Conservation (phyloP, 2,888 invertebrate genomes). For the Rotaria sp. region DNA sequence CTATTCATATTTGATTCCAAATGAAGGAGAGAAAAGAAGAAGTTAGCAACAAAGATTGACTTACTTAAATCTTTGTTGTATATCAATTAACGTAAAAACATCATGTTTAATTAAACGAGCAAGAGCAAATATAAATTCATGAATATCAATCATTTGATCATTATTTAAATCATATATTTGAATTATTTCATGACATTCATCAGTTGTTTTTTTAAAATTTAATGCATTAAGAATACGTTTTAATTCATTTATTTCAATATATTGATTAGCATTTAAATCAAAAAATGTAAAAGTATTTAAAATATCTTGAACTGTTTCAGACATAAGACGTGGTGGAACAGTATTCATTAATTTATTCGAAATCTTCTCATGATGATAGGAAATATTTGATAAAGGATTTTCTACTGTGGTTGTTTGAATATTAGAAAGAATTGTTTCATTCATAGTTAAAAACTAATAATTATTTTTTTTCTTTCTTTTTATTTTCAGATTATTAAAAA, state of each 20-base stretch:
- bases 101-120: conserved; percentile 16
- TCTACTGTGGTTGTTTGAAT: background rate
- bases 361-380: background rate
- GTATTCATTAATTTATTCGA: background rate
- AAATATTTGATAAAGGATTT: background rate
- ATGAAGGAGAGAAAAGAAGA: no score
- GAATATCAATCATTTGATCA: conserved; percentile 9
- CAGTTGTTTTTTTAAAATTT: conserved; percentile 8
- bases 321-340: conserved; percentile 3
- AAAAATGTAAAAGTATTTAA: background rate
- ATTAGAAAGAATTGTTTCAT: background rate
- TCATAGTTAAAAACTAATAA: background rate
- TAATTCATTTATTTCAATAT: background rate
- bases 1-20: background rate
- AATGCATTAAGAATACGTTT: conserved; percentile 1
- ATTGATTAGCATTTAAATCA: background rate
- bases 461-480: background rate
- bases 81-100: conserved; percentile 12
- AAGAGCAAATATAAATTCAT: conserved; percentile 15
- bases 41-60: background rate
- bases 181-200: background rate
- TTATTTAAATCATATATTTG: background rate
- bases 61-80: conserved; percentile 21
- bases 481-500: background rate
- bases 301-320: background rate